phyloP scores from a whole-genome alignment of 2,797 vertebrate species.

The Lepus townsendii region DNA sequence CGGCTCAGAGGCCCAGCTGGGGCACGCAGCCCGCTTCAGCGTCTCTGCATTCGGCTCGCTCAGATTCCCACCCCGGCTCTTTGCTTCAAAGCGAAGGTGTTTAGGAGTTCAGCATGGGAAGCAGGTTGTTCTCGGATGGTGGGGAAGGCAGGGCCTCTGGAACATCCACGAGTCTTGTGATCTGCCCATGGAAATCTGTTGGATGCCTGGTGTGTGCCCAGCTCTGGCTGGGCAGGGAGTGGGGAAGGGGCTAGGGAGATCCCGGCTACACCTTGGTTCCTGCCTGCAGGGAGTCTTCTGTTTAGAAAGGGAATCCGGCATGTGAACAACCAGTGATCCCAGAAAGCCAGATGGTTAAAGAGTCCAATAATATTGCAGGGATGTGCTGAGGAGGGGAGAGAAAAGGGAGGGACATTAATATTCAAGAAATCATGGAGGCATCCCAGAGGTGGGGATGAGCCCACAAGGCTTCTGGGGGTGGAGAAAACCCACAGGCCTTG shows the following conservation, averaged over 20 bases:
- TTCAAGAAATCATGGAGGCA: background rate
- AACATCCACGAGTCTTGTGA: background rate
- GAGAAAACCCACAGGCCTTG: background rate
- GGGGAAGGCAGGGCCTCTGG: background rate
- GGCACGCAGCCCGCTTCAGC: background rate
- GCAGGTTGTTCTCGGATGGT: background rate
- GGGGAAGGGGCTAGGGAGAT: background rate
- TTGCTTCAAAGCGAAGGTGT: background rate
- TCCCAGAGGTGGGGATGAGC: background rate
- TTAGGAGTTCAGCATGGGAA: background rate
- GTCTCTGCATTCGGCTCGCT: background rate
- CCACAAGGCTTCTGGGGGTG: background rate
- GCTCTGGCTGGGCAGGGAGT: background rate
- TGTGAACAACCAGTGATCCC: background rate
- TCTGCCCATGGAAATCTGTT: background rate
- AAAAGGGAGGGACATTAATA: background rate
- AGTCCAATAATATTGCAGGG: background rate
- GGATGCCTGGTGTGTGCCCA: no score
- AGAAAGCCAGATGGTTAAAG: background rate
- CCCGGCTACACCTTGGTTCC: background rate
- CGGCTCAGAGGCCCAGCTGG: background rate
- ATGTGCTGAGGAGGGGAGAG: background rate
- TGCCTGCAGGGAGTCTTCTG: conserved; percentile 1
- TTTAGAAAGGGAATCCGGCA: background rate
- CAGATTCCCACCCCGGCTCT: background rate